Percentiles rank a stretch among this genome's conserved stretches.
Conservation (phyloP, 2,888 invertebrate species). For the Tenthredo distinguenda region DNA sequence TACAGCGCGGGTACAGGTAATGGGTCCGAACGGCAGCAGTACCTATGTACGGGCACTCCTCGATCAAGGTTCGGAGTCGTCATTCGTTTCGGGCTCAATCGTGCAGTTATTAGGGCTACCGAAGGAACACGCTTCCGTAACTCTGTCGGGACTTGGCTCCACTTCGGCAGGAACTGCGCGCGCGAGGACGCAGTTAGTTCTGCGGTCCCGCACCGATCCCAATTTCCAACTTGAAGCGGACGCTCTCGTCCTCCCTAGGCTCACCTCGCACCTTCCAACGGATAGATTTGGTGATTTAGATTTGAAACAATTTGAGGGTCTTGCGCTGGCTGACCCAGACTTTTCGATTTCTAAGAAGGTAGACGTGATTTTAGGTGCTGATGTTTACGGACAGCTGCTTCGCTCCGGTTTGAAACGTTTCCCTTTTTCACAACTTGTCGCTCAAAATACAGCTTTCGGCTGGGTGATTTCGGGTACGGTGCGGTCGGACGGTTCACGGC, state of each 20-base stretch:
- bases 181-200: neutral
- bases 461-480: slow-evolving; percentile 54
- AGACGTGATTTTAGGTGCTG: slow-evolving; percentile 54
- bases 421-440: slow-evolving; percentile 34
- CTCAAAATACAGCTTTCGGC: slow-evolving; percentile 54
- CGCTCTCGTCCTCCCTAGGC: slow-evolving; percentile 49
- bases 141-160: slow-evolving; percentile 40
- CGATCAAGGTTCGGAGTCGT: slow-evolving; percentile 53
- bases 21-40: slow-evolving; percentile 2
- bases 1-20: slow-evolving; percentile 45
- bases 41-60: slow-evolving; percentile 44
- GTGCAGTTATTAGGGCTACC: slow-evolving; percentile 39
- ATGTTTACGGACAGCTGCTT: slow-evolving; percentile 54
- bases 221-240: slow-evolving; percentile 30
- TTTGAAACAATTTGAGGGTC: neutral
- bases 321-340: neutral
- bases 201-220: slow-evolving; percentile 41
- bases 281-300: neutral
- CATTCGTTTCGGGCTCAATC: slow-evolving; percentile 48
- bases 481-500: neutral
- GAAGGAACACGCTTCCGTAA: neutral
- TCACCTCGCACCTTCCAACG: slow-evolving; percentile 49
- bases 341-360: slow-evolving; percentile 28
- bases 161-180: slow-evolving; percentile 39
- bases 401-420: slow-evolving; percentile 46